Evolutionary conservation across 2,113 vertebrate genomes (phyloP), one percentile per base, ranked within the genome.

Genomic region (Albula goreensis): DNA sequence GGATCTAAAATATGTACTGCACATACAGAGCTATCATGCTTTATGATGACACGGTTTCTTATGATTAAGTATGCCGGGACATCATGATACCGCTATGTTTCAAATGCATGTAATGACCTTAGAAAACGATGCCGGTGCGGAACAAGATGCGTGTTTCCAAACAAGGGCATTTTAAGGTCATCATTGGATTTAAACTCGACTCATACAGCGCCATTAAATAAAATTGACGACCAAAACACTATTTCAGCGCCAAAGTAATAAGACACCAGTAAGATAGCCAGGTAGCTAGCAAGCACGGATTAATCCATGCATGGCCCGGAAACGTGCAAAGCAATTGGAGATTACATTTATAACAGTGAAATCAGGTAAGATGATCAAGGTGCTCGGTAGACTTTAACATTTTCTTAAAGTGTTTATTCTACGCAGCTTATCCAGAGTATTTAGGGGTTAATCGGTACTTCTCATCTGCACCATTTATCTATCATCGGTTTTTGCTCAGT

Each of bases 81-180:
- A 51, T 81, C 50, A 49, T 19, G 56, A 51, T 80, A 78, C 25
- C 70, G 17, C 60, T 17, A 63, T 79, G 80, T 41, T 41, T 41
- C 31, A 41, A 79, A 48, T 74, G 31, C 78, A 19, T 85, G 83
- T 88, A 80, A 88, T 89, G 90, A 92, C 88, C 83, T 89, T 85
- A 31, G 87, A 50, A 56, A 51, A 83, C 74, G 88, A 91, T 90
- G 90, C 86, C 81, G 78, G 70, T 25, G 15, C 13, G 51, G 41
- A 3, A 8, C 1, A 53, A 66, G 25, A 10, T 31, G 22, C 12
- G 17, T 51, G 5, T 0, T 56, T 31, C 41, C 9, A 48, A 78
- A 74, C 86, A 87, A 91, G 88, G 89, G 87, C 85, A 85, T 85
- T 0, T 53, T 52, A 83, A 85, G 84, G 86, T 90, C 90, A 56